phyloP scores from a whole-genome alignment of 2,797 vertebrate species.

The Phoeniculus purpureus region DNA sequence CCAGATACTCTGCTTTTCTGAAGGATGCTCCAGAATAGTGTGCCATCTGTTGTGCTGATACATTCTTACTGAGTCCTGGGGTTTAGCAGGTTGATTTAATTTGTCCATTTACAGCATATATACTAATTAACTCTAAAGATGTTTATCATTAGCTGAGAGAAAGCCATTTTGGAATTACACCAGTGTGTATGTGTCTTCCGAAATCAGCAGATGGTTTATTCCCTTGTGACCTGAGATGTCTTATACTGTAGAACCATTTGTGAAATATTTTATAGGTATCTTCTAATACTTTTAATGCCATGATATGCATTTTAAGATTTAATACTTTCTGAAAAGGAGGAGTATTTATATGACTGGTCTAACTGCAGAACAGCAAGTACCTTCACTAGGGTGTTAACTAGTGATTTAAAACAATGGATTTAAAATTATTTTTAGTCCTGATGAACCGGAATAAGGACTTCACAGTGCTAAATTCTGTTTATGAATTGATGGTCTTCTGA shows the following conservation, averaged over 20 bases:
- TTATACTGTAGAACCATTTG: not conserved
- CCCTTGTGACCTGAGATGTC: not conserved
- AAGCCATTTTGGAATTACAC: not conserved
- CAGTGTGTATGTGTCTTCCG: not conserved
- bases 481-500: not conserved
- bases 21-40: not conserved
- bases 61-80: not conserved
- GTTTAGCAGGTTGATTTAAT: not conserved
- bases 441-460: not conserved
- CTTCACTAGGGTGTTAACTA: not conserved
- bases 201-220: not conserved
- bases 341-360: not conserved
- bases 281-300: not conserved
- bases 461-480: not conserved
- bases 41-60: not conserved
- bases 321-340: not conserved
- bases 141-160: not conserved
- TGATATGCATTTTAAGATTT: not conserved
- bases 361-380: not conserved
- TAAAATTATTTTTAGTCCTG: too few species aligned
- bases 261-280: not conserved
- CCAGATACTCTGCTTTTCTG: not conserved
- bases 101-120: too few species aligned
- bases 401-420: not conserved
- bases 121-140: not conserved